A percentile compares a stretch with the other conserved stretches of the same genome.
These are phyloP conservation scores for Stenopsyche tienmushanensis DNA, from an alignment of 1,140 invertebrate genomes.

Conservation along the genomic window DNA sequence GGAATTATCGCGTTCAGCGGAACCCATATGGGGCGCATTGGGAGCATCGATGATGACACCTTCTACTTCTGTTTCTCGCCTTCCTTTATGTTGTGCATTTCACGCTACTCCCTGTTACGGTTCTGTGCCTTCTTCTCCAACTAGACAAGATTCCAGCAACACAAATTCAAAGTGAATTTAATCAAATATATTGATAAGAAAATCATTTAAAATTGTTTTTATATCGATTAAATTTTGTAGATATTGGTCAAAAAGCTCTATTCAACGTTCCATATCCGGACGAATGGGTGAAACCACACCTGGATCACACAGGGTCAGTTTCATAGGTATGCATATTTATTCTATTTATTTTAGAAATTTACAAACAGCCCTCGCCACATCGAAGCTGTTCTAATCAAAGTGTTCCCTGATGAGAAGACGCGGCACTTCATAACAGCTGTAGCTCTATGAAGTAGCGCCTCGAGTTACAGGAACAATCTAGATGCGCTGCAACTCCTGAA, in stretches of 20 bases:
- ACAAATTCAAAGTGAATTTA: constrained; percentile 30
- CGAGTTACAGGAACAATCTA: no score
- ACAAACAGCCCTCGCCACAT: no score
- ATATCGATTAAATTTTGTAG: no score
- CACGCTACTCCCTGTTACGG: constrained; percentile 34
- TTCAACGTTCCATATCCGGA: constrained; percentile 33
- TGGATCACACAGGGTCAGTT: constrained; percentile 29
- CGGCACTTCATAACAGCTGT: no score
- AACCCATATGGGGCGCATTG: constrained; percentile 66
- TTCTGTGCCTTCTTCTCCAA: constrained; percentile 40
- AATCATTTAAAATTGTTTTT: no score
- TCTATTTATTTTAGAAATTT: neutral
- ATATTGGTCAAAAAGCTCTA: constrained; percentile 39
- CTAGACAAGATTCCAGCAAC: constrained; percentile 25
- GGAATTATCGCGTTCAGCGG: constrained; percentile 73
- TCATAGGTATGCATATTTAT: constrained; percentile 21
- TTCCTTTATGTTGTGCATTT: constrained; percentile 43
- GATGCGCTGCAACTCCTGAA: no score
- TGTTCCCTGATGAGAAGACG: no score
- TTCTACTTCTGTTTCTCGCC: constrained; percentile 42
- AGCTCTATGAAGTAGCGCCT: no score
- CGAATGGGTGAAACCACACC: constrained; percentile 29
- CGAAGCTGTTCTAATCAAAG: no score
- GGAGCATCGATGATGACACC: constrained; percentile 46
- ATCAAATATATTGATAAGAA: no score